Percentiles rank a stretch among this genome's conserved stretches.
These are phyloP conservation scores for Athetis lepigone DNA, from an alignment of 2,888 invertebrate species.

Conservation along the genomic window DNA sequence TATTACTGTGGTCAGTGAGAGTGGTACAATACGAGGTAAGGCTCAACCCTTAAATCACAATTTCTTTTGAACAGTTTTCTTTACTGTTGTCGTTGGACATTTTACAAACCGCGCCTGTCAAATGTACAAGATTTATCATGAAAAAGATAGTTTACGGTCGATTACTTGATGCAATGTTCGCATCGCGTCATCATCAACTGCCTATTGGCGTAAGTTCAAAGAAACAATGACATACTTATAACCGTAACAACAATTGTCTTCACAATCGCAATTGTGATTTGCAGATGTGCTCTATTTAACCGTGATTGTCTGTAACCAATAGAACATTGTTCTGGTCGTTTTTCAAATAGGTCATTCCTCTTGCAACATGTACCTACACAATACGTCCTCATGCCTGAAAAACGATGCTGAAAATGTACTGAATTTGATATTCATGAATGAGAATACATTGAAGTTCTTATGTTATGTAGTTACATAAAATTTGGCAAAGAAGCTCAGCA, in stretches of 20 bases:
- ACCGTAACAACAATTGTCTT: slow-evolving; percentile 51
- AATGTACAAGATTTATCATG: not conserved
- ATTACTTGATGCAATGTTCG: slow-evolving; percentile 5
- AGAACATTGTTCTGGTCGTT: slow-evolving; percentile 40
- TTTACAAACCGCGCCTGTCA: not conserved
- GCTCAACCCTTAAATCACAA: slow-evolving; percentile 58
- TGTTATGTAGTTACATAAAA: slow-evolving; percentile 46
- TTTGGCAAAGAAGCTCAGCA: slow-evolving; percentile 46
- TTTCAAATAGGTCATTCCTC: slow-evolving; percentile 44
- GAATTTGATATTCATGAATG: slow-evolving; percentile 35
- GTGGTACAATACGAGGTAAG: slow-evolving; percentile 76
- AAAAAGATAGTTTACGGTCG: not conserved
- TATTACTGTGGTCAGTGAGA: slow-evolving; percentile 76
- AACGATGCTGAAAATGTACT: slow-evolving; percentile 16
- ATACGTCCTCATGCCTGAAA: slow-evolving; percentile 24
- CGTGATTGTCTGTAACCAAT: slow-evolving; percentile 52
- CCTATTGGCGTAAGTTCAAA: slow-evolving; percentile 31
- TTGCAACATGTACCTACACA: slow-evolving; percentile 9
- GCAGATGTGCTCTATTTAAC: slow-evolving; percentile 61
- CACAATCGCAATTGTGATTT: slow-evolving; percentile 51
- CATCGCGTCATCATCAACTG: slow-evolving; percentile 16
- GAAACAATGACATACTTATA: slow-evolving; percentile 49
- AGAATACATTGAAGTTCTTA: slow-evolving; percentile 29
- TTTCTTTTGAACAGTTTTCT: slow-evolving; percentile 56
- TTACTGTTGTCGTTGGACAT: not conserved